Percentiles rank a stretch among this genome's conserved stretches.
Conservation (phyloP, 2,113 vertebrate genomes). For the Pseudorasbora parva region DNA sequence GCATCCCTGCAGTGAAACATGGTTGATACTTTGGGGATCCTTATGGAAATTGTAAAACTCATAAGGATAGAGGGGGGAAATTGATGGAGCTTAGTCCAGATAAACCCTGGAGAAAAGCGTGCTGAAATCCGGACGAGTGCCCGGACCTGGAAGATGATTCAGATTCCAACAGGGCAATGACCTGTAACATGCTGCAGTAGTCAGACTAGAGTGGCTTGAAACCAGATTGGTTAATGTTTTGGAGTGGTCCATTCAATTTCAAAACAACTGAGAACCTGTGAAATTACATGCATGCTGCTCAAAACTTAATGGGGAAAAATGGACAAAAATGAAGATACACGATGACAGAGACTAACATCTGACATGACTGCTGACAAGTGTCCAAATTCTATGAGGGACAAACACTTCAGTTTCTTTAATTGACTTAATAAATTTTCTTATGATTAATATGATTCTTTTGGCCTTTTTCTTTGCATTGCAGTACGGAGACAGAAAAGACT, state of each 20-base stretch:
- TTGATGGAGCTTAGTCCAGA: slow-evolving; percentile 6
- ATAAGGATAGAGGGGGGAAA: neutral
- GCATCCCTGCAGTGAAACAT: slow-evolving; percentile 15
- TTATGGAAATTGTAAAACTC: neutral
- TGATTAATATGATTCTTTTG: no score
- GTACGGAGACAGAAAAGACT: no score
- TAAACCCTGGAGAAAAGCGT: slow-evolving; percentile 2
- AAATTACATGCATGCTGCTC: neutral
- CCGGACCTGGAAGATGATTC: neutral
- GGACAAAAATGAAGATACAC: neutral
- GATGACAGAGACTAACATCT: slow-evolving; percentile 5
- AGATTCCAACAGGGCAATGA: neutral
- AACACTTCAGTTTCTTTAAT: neutral
- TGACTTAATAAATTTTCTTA: no score
- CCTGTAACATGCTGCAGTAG: neutral
- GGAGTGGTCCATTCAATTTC: neutral
- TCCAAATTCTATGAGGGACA: neutral
- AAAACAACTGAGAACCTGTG: slow-evolving; percentile 1
- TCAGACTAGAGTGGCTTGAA: neutral
- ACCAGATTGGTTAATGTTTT: neutral
- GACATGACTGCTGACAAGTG: neutral
- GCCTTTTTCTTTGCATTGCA: no score
- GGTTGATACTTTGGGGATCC: slow-evolving; percentile 13
- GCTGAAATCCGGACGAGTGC: neutral
- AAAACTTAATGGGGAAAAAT: neutral